Conservation (phyloP, 2,797 vertebrate species). For the Enteromius paludinosus region DNA sequence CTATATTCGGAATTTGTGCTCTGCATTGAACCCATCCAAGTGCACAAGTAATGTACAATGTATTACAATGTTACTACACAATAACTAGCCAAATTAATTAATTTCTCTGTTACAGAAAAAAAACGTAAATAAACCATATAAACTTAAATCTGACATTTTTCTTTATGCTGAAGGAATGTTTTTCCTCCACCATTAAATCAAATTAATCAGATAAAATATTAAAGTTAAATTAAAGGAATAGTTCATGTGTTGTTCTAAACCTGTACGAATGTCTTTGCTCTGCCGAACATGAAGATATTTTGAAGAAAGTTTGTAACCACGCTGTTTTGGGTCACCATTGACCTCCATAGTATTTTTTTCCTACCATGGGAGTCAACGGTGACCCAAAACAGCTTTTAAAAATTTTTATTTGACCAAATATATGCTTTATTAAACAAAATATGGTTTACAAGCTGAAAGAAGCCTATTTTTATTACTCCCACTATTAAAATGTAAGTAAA, state of each 20-base stretch:
- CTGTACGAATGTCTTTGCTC: no score
- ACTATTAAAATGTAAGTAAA: background rate
- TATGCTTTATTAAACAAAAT: background rate
- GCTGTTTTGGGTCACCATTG: no score
- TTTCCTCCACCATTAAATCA: background rate
- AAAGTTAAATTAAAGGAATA: background rate
- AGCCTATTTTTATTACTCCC: background rate
- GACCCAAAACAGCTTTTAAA: background rate
- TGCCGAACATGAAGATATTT: no score
- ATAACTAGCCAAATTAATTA: background rate
- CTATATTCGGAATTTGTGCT: no score
- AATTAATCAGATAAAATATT: background rate
- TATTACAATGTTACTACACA: background rate
- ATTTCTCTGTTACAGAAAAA: background rate
- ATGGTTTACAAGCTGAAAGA: background rate
- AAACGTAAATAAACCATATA: background rate
- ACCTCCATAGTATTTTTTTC: no score
- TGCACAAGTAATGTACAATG: background rate
- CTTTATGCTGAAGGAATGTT: background rate
- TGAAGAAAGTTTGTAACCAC: no score
- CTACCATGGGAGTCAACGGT: no score
- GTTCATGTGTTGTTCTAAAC: no score
- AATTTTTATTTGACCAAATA: background rate
- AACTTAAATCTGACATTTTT: background rate
- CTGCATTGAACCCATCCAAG: no score